Base-by-base conservation (phyloP, 2,113 vertebrate genomes). In the Heterotilapia buettikoferi region DNA sequence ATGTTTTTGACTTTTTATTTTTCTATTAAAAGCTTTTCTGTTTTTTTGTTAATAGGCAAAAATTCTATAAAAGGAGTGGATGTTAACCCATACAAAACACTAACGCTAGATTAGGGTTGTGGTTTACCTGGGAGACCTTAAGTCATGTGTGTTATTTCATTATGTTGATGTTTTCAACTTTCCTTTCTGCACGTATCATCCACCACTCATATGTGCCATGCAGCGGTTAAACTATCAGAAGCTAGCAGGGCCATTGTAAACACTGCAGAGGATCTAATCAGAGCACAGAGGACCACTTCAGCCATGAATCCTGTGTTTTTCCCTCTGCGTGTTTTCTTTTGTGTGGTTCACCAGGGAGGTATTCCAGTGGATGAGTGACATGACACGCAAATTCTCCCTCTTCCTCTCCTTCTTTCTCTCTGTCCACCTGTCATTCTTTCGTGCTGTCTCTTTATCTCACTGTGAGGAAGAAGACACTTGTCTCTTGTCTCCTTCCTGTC, bases 351-450 rank as follows among this genome's bases (percentile, higher is more conserved):
- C 73, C 63, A 33, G 84, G 83, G 43, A 90, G 86, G 88, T 87
- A 86, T 87, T 89, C 84, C 86, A 83, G 87, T 78, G 68, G 85
- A 92, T 87, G 89, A 94, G 93, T 90, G 91, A 92, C 92, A 93
- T 63, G 26, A 78, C 86, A 53, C 53, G 38, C 61, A 89, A 52
- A 78, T 9, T 31, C 4, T 33, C 45, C 26, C 73, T 89, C 78
- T 52, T 83, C 80, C 83, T 83, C 78, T 87, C 78, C 76, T 82
- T 81, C 84, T 54, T 73, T 78, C 83, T 38, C 26, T 56, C n/a
- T 13, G 26, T 84, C 86, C 82, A 50, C 56, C 71, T 83, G 29
- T 61, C 53, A 80, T 11, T 13, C 21, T 40, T 56, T 59, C 29
- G 6, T 54, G 24, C 61, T 26, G 36, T 85, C 73, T 87, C 84